A percentile compares a stretch with the other conserved stretches of the same genome.
These are phyloP conservation scores for Fregata magnificens DNA, from an alignment of 2,113 vertebrate species.

Conservation along the genomic window DNA sequence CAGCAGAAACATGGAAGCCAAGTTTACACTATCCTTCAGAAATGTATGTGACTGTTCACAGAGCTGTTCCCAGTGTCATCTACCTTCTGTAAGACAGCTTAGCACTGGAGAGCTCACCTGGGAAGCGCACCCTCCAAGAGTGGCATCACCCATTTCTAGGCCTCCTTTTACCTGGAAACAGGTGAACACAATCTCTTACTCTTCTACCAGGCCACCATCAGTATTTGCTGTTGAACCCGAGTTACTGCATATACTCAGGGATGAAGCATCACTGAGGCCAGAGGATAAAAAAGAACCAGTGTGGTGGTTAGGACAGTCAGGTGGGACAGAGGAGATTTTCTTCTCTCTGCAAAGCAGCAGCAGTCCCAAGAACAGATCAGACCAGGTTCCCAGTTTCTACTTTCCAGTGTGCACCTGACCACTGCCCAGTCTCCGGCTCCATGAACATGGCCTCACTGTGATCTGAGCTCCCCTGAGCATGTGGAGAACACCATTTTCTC, in stretches of 20 bases:
- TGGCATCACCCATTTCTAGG: background rate
- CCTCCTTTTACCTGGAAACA: background rate
- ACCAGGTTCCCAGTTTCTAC: background rate
- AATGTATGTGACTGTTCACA: background rate
- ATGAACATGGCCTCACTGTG: background rate
- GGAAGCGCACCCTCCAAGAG: background rate
- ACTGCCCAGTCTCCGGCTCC: background rate
- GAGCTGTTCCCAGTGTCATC: background rate
- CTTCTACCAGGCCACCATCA: background rate
- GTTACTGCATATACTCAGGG: background rate
- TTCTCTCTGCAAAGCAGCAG: background rate
- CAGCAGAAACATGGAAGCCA: background rate
- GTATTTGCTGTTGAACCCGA: background rate
- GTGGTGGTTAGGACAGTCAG: background rate
- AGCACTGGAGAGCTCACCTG: background rate
- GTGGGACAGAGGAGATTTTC: background rate
- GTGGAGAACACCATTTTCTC: background rate
- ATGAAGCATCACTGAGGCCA: background rate
- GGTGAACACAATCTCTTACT: background rate
- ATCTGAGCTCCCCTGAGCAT: background rate
- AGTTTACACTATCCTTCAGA: background rate
- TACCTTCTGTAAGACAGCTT: background rate
- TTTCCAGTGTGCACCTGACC: background rate
- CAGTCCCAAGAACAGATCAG: background rate
- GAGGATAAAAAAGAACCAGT: background rate